Conservation (phyloP, 2,113 vertebrate species). For the Myiagra hebetior region DNA sequence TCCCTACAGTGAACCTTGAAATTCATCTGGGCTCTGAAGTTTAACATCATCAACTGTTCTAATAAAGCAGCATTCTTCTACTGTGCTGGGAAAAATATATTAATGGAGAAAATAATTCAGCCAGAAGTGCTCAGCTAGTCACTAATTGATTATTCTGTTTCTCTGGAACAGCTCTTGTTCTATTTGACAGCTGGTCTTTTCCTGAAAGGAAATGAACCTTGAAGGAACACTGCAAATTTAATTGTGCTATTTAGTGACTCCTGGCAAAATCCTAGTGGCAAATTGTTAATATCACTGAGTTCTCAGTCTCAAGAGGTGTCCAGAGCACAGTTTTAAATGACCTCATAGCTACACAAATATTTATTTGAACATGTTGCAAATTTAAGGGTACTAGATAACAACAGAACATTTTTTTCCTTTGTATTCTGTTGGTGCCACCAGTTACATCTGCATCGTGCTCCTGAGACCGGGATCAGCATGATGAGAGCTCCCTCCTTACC, state of each 20-base stretch:
- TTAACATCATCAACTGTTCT: background rate
- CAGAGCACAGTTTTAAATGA: background rate
- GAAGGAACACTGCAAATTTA: background rate
- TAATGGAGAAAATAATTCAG: background rate
- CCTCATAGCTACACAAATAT: background rate
- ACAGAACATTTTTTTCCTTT: background rate
- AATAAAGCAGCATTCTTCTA: background rate
- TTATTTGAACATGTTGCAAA: background rate
- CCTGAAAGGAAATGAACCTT: background rate
- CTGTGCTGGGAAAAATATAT: background rate
- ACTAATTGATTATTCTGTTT: background rate
- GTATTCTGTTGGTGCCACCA: background rate
- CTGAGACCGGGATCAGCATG: background rate
- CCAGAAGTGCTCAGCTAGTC: background rate
- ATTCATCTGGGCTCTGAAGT: background rate
- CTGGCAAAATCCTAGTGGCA: background rate
- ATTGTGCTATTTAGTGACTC: background rate
- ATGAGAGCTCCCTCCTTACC: background rate
- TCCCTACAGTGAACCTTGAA: background rate
- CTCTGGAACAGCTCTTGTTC: background rate
- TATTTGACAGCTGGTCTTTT: background rate
- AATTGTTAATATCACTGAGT: background rate
- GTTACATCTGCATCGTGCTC: fast-evolving
- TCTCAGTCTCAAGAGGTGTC: background rate
- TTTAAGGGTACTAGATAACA: background rate